Evolutionary conservation across 2,113 vertebrate species (phyloP).

Genomic region (Chroicocephalus ridibundus): DNA sequence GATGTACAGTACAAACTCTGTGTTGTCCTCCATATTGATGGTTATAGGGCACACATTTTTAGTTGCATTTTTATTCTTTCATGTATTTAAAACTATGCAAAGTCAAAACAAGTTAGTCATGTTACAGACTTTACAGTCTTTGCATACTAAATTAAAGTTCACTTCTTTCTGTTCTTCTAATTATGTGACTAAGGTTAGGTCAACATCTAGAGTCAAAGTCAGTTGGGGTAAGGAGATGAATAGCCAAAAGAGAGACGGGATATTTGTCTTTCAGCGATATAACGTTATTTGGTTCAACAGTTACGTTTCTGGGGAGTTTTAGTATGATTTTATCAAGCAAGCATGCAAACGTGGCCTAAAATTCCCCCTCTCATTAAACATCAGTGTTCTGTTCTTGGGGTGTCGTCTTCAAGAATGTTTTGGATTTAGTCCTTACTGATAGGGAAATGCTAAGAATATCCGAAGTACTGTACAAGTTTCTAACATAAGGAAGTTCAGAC

Average conservation of each 20-base stretch:
- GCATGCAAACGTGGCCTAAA: not conserved
- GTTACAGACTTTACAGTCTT: not conserved
- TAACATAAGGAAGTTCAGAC: not conserved
- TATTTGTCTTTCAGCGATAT: not conserved
- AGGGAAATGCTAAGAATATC: not conserved
- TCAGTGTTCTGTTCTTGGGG: not conserved
- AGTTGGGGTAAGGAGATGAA: not conserved
- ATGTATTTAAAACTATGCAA: not conserved
- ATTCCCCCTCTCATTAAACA: not conserved
- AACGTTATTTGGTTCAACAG: not conserved
- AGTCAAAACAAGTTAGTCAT: not conserved
- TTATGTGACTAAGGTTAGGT: not conserved
- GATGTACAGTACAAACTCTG: not conserved
- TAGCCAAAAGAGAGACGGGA: not conserved
- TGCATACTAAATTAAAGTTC: not conserved
- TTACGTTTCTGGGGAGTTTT: not conserved
- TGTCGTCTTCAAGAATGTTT: not conserved
- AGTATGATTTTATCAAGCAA: not conserved
- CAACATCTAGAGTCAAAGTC: not conserved
- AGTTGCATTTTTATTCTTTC: not conserved
- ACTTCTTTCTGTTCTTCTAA: not conserved
- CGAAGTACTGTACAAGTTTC: not conserved
- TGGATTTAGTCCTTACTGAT: not conserved
- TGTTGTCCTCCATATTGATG: not conserved
- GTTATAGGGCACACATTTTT: not conserved